These are phyloP conservation scores for Spilarctia lutea DNA, from an alignment of 2,888 invertebrate species.

Conservation along the genomic window DNA sequence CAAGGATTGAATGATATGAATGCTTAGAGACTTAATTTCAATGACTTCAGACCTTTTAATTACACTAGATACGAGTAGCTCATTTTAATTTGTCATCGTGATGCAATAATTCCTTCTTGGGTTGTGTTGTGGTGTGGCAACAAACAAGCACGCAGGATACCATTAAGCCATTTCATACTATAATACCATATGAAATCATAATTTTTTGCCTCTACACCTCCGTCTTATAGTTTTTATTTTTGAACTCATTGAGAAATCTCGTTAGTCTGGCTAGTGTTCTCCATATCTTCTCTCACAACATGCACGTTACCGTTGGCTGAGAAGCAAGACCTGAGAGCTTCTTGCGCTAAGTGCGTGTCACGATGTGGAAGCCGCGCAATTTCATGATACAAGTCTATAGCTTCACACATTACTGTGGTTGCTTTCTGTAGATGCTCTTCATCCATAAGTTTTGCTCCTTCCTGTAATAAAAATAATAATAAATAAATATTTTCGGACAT, in stretches of 20 bases:
- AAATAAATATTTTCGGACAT: too few relatives aligned
- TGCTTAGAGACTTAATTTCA: too few relatives aligned
- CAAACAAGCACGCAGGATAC: background rate
- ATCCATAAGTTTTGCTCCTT: conserved; percentile 82
- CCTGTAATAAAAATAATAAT: conserved; percentile 51
- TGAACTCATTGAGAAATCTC: background rate
- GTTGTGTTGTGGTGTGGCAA: background rate
- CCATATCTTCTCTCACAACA: conserved; percentile 36
- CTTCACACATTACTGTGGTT: conserved; percentile 82
- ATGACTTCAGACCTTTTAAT: too few relatives aligned
- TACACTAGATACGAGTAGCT: too few relatives aligned
- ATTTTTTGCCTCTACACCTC: background rate
- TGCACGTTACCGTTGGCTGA: conserved; percentile 86
- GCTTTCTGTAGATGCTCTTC: conserved; percentile 85
- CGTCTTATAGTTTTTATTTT: background rate
- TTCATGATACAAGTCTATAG: conserved; percentile 87
- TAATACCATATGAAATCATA: background rate
- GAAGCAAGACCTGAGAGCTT: conserved; percentile 89
- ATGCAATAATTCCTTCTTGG: background rate
- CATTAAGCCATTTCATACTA: background rate
- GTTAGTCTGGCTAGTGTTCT: background rate
- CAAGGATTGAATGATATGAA: too few relatives aligned
- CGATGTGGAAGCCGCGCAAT: conserved; percentile 89
- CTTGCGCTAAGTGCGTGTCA: conserved; percentile 90
- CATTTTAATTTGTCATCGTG: too few relatives aligned